phyloP scores from a whole-genome alignment of 1,140 invertebrate species.

The Protaetia brevitarsis region DNA sequence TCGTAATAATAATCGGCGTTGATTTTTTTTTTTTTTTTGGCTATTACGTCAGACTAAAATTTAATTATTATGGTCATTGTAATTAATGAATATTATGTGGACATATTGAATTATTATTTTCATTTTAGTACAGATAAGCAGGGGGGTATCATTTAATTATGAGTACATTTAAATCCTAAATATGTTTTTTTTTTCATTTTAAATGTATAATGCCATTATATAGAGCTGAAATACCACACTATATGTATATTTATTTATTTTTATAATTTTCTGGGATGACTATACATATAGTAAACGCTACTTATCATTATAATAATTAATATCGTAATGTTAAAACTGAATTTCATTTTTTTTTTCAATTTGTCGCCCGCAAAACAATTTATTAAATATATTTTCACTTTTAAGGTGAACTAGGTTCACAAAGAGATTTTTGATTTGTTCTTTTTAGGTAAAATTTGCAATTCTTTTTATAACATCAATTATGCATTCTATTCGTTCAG shows the following conservation, averaged over 20 bases:
- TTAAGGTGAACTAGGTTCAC: background rate
- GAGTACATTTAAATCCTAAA: slow-evolving; percentile 9
- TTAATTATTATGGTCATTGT: too few species aligned
- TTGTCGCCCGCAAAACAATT: too few species aligned
- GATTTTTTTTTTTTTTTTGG: too few species aligned
- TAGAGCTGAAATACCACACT: background rate
- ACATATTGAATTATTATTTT: too few species aligned
- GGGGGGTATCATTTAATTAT: too few species aligned
- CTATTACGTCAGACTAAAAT: too few species aligned
- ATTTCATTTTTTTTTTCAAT: background rate
- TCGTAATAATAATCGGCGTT: too few species aligned
- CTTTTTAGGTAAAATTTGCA: background rate
- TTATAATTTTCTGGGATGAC: background rate
- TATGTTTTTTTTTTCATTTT: too few species aligned
- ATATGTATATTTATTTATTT: background rate
- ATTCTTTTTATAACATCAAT: too few species aligned
- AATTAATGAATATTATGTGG: too few species aligned
- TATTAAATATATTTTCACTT: background rate
- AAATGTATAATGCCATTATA: background rate
- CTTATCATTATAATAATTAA: background rate
- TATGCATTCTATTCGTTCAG: too few species aligned
- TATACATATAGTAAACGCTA: slow-evolving; percentile 12
- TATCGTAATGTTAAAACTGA: background rate
- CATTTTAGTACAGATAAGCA: too few species aligned
- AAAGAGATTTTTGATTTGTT: background rate